phyloP scores from a whole-genome alignment of 2,113 vertebrate genomes.

The Sinocyclocheilus grahami region DNA sequence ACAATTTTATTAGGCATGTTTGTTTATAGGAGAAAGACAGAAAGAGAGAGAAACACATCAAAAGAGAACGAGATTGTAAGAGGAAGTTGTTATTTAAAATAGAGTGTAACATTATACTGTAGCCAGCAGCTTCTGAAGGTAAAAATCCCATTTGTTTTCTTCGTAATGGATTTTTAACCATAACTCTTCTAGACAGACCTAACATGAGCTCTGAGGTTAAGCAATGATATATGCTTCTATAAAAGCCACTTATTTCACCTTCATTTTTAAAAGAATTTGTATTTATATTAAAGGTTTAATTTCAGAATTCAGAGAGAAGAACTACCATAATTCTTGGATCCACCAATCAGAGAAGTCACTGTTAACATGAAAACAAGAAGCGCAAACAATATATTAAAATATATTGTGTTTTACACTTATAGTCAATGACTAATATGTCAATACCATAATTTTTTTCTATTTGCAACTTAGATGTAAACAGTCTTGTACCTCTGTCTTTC shows the following conservation, averaged over 20 bases:
- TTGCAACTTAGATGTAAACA: not conserved
- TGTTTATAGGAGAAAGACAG: not conserved
- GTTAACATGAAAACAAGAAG: not conserved
- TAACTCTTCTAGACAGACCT: not conserved
- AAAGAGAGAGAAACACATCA: not conserved
- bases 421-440: not conserved
- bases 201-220: not conserved
- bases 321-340: not conserved
- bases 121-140: not conserved
- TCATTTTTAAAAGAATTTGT: not conserved
- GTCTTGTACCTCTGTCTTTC: too few species aligned
- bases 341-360: not conserved
- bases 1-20: not conserved
- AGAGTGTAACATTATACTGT: not conserved
- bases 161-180: constrained; percentile 9
- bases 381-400: too few species aligned
- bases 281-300: not conserved
- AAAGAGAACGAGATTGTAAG: not conserved
- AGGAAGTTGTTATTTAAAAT: not conserved
- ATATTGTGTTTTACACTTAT: not conserved
- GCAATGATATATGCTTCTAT: not conserved
- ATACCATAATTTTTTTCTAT: not conserved
- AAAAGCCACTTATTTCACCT: not conserved
- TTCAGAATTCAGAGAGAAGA: not conserved
- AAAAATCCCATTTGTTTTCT: constrained; percentile 9